These are phyloP conservation scores for Potamilus streckersoni DNA, from an alignment of 1,140 invertebrate genomes.

Conservation along the genomic window DNA sequence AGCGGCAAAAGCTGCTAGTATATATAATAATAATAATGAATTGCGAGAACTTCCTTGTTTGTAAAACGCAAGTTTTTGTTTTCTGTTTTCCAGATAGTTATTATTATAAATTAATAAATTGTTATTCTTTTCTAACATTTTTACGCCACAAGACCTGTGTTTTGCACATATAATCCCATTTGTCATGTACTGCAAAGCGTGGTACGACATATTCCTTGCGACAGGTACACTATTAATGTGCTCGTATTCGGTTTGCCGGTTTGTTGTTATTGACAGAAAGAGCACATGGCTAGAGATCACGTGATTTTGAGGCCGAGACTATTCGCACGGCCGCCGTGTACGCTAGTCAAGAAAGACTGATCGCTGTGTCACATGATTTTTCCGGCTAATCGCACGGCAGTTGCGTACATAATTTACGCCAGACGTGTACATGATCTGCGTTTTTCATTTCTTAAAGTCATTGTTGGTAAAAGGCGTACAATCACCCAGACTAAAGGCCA, in stretches of 20 bases:
- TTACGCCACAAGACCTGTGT: neutral
- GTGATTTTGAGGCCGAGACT: neutral
- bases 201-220: neutral
- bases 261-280: neutral
- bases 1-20: conserved; percentile 28
- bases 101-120: neutral
- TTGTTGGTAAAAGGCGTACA: neutral
- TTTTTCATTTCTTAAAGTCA: neutral
- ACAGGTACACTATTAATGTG: neutral
- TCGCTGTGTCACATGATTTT: no score
- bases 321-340: no score
- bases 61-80: neutral
- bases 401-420: neutral
- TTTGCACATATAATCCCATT: neutral
- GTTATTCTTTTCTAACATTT: neutral
- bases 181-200: neutral
- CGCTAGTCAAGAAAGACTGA: no score
- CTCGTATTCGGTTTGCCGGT: neutral
- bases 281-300: neutral
- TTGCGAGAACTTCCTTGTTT: neutral
- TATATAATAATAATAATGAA: conserved; percentile 8
- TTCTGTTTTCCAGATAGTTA: neutral
- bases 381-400: no score
- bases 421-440: neutral
- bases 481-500: no score